These are phyloP conservation scores for Actinemys pallida DNA, from an alignment of 2,113 vertebrate species.

Conservation along the genomic window DNA sequence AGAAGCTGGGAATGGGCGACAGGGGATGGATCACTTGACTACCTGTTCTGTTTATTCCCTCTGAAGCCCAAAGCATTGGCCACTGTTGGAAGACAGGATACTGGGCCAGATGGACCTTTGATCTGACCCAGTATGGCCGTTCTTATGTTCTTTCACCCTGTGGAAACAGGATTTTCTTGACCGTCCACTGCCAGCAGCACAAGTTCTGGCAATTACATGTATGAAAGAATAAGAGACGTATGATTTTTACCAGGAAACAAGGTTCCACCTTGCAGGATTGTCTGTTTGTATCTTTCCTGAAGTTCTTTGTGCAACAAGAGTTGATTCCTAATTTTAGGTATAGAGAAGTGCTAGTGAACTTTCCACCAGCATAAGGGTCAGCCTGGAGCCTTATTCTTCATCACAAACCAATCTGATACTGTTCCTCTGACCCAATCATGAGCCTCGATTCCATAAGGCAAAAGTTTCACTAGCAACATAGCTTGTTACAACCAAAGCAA, in stretches of 20 bases:
- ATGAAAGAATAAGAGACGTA: background rate
- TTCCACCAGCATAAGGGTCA: background rate
- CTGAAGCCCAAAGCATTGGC: too few species aligned
- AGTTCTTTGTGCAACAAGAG: background rate
- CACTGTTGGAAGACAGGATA: too few species aligned
- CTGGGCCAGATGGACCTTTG: too few species aligned
- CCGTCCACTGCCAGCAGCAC: background rate
- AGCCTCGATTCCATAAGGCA: background rate
- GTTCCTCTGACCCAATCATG: background rate
- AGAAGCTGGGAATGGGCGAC: too few species aligned
- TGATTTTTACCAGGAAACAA: background rate
- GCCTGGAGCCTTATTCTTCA: background rate
- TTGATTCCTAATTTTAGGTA: background rate
- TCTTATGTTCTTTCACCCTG: background rate
- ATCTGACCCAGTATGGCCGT: too few species aligned
- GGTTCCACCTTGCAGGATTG: background rate
- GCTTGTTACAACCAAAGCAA: background rate
- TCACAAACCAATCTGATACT: background rate
- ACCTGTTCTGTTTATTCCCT: too few species aligned
- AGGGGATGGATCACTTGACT: too few species aligned
- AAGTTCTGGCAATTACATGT: background rate
- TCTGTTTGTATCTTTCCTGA: background rate
- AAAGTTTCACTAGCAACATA: background rate
- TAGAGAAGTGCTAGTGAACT: background rate
- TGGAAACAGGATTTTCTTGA: conserved; percentile 14